Conservation (phyloP, 2,113 vertebrate species). For the Sporophila hypoxantha region DNA sequence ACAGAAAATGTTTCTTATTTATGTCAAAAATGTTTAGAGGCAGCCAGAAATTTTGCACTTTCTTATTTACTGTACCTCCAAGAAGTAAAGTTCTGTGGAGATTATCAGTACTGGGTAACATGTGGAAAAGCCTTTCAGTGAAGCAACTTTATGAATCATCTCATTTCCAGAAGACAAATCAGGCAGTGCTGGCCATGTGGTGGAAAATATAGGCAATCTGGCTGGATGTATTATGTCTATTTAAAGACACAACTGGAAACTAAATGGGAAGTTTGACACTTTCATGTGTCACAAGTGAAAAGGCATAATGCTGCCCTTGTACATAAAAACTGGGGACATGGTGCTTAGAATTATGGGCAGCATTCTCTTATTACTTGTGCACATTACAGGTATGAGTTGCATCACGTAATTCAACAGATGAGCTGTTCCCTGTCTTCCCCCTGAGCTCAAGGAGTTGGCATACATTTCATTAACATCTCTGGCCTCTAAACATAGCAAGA, state of each 20-base stretch:
- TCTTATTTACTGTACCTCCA: not conserved
- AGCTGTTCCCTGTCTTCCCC: not conserved
- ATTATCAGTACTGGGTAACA: not conserved
- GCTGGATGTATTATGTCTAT: slow-evolving; percentile 4
- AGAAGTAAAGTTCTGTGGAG: not conserved
- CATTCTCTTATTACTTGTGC: not conserved
- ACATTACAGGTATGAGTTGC: not conserved
- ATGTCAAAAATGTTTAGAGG: not conserved
- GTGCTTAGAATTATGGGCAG: not conserved
- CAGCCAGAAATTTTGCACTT: not conserved
- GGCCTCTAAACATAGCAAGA: not conserved
- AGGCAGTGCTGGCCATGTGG: not conserved
- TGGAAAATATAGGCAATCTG: slow-evolving; percentile 40
- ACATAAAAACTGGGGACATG: not conserved
- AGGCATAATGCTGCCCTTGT: not conserved
- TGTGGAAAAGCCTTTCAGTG: not conserved
- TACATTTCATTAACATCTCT: not conserved
- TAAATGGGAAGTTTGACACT: slow-evolving; percentile 15
- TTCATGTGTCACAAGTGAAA: not conserved
- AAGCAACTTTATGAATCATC: not conserved
- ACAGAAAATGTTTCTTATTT: not conserved
- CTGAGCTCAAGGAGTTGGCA: not conserved
- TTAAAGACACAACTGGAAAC: slow-evolving; percentile 36
- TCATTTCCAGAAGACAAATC: slow-evolving; percentile 16
- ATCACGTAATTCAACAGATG: not conserved